Percentiles rank a stretch among this genome's conserved stretches.
These are phyloP conservation scores for Megalops cyprinoides DNA, from an alignment of 2,797 vertebrate species.

Conservation along the genomic window DNA sequence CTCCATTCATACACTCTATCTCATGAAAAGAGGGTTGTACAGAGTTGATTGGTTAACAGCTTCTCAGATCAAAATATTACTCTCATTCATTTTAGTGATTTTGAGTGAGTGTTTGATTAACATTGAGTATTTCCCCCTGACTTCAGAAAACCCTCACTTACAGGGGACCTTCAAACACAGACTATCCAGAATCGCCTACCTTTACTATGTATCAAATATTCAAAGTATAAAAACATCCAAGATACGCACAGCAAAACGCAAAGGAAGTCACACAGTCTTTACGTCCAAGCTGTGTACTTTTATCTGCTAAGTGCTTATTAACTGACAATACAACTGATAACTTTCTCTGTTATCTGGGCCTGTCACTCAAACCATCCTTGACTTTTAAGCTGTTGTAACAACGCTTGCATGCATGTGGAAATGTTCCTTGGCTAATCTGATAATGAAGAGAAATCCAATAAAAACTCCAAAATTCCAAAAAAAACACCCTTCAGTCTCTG, in stretches of 20 bases:
- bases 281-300: not conserved
- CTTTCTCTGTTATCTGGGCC: no score
- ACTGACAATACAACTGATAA: no score
- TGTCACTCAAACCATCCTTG: not conserved
- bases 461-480: no score
- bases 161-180: constrained; percentile 24
- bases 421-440: no score
- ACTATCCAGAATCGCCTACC: constrained; percentile 18
- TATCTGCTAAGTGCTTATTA: no score
- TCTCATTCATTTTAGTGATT: constrained; percentile 56
- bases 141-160: constrained; percentile 57
- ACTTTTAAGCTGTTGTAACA: no score
- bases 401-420: no score
- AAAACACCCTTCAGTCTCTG: no score
- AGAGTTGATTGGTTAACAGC: constrained; percentile 67
- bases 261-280: not conserved
- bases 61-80: constrained; percentile 65
- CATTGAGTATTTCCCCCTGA: constrained; percentile 50
- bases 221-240: not conserved
- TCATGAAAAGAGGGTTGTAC: constrained; percentile 62
- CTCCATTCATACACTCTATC: constrained; percentile 67
- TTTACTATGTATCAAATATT: not conserved
- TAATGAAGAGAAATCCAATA: no score
- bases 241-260: not conserved
- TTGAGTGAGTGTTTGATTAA: constrained; percentile 57